phyloP scores from a whole-genome alignment of 2,888 invertebrate species.

The Torymus tubicola region DNA sequence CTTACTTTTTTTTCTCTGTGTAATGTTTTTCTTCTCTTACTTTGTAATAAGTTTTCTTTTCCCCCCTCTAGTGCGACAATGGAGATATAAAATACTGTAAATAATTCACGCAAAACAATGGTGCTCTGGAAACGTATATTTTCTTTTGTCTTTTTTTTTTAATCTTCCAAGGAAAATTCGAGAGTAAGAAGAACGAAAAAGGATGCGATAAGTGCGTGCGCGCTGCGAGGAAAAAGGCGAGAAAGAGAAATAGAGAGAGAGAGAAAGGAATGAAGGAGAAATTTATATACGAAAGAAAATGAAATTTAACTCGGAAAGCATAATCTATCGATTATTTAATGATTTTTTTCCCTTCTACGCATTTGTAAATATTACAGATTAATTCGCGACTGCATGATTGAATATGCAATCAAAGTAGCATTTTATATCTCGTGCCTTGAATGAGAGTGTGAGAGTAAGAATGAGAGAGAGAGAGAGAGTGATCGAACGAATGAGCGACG shows the following conservation, averaged over 20 bases:
- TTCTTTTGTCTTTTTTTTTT: conserved; percentile 24
- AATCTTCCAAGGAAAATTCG: background rate
- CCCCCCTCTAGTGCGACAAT: conserved; percentile 15
- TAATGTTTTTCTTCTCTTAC: conserved; percentile 57
- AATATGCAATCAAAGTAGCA: conserved; percentile 47
- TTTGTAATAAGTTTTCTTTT: conserved; percentile 47
- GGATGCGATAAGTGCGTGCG: background rate
- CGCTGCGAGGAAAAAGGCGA: conserved; percentile 10
- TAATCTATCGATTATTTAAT: conserved; percentile 40
- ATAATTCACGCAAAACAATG: conserved; percentile 54
- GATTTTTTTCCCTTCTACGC: conserved; percentile 39
- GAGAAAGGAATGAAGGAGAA: conserved; percentile 12
- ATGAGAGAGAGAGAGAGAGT: too few relatives aligned
- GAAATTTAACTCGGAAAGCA: conserved; percentile 36
- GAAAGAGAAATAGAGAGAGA: conserved; percentile 29
- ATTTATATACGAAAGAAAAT: conserved; percentile 11
- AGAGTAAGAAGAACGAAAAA: background rate
- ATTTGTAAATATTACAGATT: conserved; percentile 55
- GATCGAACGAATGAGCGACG: conserved; percentile 57
- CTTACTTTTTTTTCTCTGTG: conserved; percentile 59
- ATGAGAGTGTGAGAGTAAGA: too few relatives aligned
- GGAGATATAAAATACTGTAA: conserved; percentile 45
- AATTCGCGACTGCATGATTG: conserved; percentile 44
- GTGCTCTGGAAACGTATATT: conserved; percentile 51
- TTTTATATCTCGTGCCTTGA: conserved; percentile 59